A percentile compares a stretch with the other conserved stretches of the same genome.
phyloP scores from a whole-genome alignment of 2,797 vertebrate genomes.

The Catharus ustulatus region DNA sequence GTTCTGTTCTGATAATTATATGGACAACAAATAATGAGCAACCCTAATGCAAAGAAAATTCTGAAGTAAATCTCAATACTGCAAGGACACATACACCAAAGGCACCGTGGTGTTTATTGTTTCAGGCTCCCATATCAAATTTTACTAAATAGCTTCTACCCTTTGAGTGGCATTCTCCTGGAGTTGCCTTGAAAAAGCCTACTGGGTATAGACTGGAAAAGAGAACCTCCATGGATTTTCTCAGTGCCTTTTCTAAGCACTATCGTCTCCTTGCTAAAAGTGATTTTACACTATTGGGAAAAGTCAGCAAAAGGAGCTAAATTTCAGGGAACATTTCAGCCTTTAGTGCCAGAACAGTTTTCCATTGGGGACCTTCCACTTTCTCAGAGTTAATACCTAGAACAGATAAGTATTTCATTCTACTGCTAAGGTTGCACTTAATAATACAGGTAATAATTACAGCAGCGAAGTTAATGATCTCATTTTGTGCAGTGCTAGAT shows the following conservation, averaged over 20 bases:
- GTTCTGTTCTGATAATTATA: neutral
- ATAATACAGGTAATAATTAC: conserved; percentile 56
- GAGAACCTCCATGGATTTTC: neutral
- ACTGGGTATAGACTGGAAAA: neutral
- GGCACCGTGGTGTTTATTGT: neutral
- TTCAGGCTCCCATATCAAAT: neutral
- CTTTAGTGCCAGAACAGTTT: neutral
- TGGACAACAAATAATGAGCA: neutral
- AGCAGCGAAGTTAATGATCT: conserved; percentile 69
- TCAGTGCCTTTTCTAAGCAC: neutral
- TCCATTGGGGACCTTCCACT: neutral
- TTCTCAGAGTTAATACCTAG: neutral
- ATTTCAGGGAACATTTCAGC: neutral
- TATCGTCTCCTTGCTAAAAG: neutral
- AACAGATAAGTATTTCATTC: conserved; percentile 55
- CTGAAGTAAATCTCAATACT: neutral
- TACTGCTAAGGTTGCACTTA: conserved; percentile 43
- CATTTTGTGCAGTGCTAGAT: conserved; percentile 23
- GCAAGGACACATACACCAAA: neutral
- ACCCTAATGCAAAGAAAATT: neutral
- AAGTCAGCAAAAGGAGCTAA: conserved; percentile 3
- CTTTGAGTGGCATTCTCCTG: neutral
- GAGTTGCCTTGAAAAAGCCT: neutral
- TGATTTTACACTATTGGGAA: neutral
- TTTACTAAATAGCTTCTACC: neutral